phyloP scores from a whole-genome alignment of 2,113 vertebrate species.

The Ctenodactylus gundi region DNA sequence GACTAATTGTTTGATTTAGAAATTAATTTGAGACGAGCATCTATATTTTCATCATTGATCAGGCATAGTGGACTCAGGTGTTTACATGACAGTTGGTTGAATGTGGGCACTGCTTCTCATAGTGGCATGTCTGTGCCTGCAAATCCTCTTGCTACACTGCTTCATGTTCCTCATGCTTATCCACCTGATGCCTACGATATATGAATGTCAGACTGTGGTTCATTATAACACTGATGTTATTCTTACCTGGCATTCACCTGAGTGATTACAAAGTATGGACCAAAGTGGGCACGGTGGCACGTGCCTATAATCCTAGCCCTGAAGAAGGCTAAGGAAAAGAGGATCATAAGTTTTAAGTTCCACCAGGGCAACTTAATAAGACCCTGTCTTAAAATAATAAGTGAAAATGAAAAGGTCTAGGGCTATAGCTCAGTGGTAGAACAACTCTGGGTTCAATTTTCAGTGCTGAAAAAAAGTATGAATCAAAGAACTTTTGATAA shows the following conservation, averaged over 20 bases:
- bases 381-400: not conserved
- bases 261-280: not conserved
- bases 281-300: not conserved
- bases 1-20: not conserved
- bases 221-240: not conserved
- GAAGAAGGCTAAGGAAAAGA: not conserved
- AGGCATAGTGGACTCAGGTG: not conserved
- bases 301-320: not conserved
- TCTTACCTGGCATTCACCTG: not conserved
- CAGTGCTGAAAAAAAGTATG: not conserved
- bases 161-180: not conserved
- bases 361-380: not conserved
- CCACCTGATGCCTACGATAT: not conserved
- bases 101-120: not conserved
- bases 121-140: too few relatives aligned
- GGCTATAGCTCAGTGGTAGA: not conserved
- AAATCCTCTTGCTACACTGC: too few relatives aligned
- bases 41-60: not conserved
- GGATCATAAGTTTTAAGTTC: too few relatives aligned
- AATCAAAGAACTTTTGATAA: not conserved
- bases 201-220: not conserved
- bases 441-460: not conserved
- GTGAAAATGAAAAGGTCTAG: not conserved
- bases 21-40: not conserved
- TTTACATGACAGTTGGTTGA: not conserved